phyloP scores from a whole-genome alignment of 2,797 vertebrate species.

The Psittacula derbiana region DNA sequence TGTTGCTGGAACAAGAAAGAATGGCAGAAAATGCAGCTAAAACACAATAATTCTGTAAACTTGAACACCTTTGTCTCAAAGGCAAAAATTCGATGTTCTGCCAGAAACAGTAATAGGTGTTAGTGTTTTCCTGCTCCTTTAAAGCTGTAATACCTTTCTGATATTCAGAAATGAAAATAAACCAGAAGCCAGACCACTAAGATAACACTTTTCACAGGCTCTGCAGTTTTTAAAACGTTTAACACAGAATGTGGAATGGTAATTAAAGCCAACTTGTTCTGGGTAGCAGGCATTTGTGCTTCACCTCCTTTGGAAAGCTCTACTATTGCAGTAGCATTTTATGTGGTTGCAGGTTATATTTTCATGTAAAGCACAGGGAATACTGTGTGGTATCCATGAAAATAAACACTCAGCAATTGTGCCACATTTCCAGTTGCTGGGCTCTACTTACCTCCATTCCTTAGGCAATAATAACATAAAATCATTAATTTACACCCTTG shows the following conservation, averaged over 20 bases:
- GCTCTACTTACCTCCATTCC: rapidly evolving
- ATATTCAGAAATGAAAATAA: background rate
- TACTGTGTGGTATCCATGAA: rapidly evolving
- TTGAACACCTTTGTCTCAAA: background rate
- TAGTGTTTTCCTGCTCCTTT: background rate
- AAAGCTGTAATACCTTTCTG: background rate
- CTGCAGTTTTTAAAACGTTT: background rate
- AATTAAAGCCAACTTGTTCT: background rate
- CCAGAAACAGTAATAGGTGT: background rate
- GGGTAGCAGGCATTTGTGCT: background rate
- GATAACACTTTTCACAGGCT: background rate
- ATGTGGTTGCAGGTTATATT: background rate
- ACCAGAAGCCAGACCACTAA: background rate
- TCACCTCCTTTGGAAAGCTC: background rate
- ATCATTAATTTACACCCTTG: background rate
- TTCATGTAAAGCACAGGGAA: background rate
- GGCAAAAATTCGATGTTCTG: background rate
- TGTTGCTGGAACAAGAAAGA: background rate
- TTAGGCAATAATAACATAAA: background rate
- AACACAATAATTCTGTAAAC: background rate
- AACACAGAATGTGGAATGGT: background rate
- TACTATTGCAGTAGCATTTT: background rate
- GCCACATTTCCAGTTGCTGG: background rate
- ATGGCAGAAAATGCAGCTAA: background rate
- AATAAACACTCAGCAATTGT: background rate